phyloP scores from a whole-genome alignment of 2,113 vertebrate species.

The Gymnarchus niloticus region DNA sequence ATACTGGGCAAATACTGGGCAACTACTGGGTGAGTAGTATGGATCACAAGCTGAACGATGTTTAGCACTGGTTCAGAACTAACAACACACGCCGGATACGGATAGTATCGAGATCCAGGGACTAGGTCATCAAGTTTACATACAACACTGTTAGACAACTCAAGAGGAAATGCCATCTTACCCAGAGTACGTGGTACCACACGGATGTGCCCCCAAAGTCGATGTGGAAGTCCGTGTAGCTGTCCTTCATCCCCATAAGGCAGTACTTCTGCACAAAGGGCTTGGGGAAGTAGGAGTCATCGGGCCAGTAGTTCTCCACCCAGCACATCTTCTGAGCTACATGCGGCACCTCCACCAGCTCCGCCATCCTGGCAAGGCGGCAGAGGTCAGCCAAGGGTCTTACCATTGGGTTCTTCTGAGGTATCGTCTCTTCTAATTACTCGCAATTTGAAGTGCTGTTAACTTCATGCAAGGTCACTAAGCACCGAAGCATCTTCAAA shows the following conservation, averaged over 20 bases:
- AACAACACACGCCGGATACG: not conserved
- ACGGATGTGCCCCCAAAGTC: constrained; percentile 98
- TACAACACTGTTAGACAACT: no score
- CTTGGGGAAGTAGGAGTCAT: constrained; percentile 96
- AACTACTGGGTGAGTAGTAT: not conserved
- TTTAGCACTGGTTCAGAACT: not conserved
- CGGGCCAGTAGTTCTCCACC: constrained; percentile 99
- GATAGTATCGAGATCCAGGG: not conserved
- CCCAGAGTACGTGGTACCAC: constrained; percentile 99
- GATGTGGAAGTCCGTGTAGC: constrained; percentile 98
- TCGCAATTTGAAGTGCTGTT: not conserved
- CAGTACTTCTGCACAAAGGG: constrained; percentile 99
- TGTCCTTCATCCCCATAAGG: constrained; percentile 95
- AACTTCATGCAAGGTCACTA: not conserved
- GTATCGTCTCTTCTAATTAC: not conserved
- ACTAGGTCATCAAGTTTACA: not conserved
- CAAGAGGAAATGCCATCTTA: no score
- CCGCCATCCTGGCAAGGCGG: constrained; percentile 77
- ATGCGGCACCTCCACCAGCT: constrained; percentile 89
- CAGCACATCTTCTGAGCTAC: constrained; percentile 95
- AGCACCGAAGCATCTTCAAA: no score
- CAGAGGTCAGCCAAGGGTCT: not conserved
- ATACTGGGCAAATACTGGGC: no score
- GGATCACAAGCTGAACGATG: not conserved
- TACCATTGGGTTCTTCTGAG: not conserved